A percentile compares a stretch with the other conserved stretches of the same genome.
Conservation (phyloP, 2,797 vertebrate genomes). For the Mus spretus region DNA sequence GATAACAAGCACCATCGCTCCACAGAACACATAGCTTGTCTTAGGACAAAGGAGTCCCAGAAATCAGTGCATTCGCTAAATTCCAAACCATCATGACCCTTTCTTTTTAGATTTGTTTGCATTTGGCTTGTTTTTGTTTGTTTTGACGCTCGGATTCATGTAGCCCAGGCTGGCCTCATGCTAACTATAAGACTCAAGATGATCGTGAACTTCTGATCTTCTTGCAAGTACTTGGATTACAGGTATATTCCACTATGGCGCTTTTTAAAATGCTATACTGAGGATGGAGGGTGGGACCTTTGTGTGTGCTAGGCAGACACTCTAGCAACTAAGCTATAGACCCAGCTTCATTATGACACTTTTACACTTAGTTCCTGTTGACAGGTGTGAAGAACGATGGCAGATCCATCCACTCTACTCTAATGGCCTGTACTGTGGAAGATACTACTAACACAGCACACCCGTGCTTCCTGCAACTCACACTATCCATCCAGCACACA, state of each 20-base stretch:
- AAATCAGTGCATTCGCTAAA: neutral
- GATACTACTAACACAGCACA: neutral
- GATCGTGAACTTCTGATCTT: neutral
- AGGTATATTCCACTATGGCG: neutral
- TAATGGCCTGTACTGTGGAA: neutral
- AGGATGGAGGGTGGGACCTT: neutral
- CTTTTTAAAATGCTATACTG: neutral
- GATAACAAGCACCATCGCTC: neutral
- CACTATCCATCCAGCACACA: neutral
- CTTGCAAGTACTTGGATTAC: neutral
- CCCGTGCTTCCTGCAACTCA: neutral
- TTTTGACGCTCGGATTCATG: neutral
- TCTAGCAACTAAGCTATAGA: neutral
- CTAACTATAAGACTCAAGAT: neutral
- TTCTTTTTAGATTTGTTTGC: neutral
- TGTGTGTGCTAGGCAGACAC: no score
- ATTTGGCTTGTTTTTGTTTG: neutral
- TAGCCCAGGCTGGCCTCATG: neutral
- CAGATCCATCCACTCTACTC: neutral
- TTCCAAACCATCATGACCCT: neutral
- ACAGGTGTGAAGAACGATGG: neutral
- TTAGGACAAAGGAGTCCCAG: neutral
- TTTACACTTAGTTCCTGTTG: neutral
- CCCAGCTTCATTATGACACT: neutral
- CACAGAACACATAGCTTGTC: neutral